Percentiles rank a stretch among this genome's conserved stretches.
phyloP scores from a whole-genome alignment of 2,113 vertebrate genomes.

The Apeltes quadracus region DNA sequence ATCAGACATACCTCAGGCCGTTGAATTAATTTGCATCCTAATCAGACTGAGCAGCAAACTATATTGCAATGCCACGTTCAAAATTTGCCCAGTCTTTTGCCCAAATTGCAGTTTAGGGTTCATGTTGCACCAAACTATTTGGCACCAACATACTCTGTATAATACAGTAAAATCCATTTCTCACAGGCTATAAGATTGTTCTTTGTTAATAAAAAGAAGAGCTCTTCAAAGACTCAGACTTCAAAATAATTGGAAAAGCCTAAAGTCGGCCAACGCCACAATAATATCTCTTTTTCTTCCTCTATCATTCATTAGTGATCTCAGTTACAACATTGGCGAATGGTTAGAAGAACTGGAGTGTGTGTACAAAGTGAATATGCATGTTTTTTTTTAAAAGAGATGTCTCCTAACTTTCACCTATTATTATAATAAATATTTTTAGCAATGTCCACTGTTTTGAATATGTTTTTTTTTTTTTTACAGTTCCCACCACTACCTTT shows the following conservation, averaged over 20 bases:
- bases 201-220: constrained; percentile 70
- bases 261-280: constrained; percentile 64
- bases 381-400: background rate
- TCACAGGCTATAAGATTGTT: constrained; percentile 61
- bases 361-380: constrained; percentile 5
- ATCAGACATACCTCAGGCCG: constrained; percentile 46
- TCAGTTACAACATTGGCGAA: constrained; percentile 49
- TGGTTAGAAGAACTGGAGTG: constrained; percentile 29
- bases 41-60: constrained; percentile 33
- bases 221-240: constrained; percentile 68
- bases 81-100: constrained; percentile 4
- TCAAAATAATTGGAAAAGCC: constrained; percentile 69
- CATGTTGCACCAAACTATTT: constrained; percentile 35
- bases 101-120: no score
- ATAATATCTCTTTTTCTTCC: constrained; percentile 55
- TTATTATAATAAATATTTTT: background rate
- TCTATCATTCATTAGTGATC: constrained; percentile 64
- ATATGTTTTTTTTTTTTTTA: background rate
- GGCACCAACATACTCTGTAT: constrained; percentile 38
- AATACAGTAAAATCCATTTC: constrained; percentile 65
- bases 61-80: constrained; percentile 1
- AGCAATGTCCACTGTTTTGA: background rate
- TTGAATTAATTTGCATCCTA: constrained; percentile 56
- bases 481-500: background rate
- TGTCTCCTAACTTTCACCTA: background rate